A percentile compares a stretch with the other conserved stretches of the same genome.
Conservation (phyloP, 35 echinoderm and acorn worm species). For the Acanthaster planci region DNA sequence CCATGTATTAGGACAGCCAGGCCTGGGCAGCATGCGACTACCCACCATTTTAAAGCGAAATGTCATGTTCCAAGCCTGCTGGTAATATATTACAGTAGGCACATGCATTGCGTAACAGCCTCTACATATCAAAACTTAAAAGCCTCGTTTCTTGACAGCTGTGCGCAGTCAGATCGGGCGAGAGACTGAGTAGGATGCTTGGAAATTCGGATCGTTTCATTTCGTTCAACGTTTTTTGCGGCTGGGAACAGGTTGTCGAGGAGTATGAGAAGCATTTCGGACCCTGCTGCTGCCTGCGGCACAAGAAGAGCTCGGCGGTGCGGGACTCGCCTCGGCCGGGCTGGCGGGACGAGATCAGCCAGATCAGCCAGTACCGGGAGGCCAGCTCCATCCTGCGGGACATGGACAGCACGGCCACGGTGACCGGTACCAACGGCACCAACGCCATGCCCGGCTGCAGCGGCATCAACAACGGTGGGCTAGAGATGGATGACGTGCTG, state of each 20-base stretch:
- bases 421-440: not conserved
- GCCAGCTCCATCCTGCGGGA: conserved; percentile 38
- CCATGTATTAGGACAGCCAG: no score
- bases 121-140: no score
- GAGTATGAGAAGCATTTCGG: conserved; percentile 49
- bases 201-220: no score
- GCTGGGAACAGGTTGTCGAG: not conserved
- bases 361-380: conserved; percentile 48
- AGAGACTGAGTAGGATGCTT: no score
- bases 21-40: no score
- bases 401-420: conserved; percentile 37
- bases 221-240: no score
- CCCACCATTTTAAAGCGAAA: no score
- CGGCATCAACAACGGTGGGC: not conserved
- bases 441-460: not conserved
- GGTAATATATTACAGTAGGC: no score
- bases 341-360: conserved; percentile 63
- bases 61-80: no score
- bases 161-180: no score
- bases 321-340: conserved; percentile 56
- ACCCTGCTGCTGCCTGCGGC: conserved; percentile 49
- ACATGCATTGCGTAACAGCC: no score
- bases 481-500: not conserved
- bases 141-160: no score
- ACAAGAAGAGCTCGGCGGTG: conserved; percentile 43